Evolutionary conservation across 1,140 invertebrate genomes (phyloP).

Genomic region (Drosophila kikkawai): DNA sequence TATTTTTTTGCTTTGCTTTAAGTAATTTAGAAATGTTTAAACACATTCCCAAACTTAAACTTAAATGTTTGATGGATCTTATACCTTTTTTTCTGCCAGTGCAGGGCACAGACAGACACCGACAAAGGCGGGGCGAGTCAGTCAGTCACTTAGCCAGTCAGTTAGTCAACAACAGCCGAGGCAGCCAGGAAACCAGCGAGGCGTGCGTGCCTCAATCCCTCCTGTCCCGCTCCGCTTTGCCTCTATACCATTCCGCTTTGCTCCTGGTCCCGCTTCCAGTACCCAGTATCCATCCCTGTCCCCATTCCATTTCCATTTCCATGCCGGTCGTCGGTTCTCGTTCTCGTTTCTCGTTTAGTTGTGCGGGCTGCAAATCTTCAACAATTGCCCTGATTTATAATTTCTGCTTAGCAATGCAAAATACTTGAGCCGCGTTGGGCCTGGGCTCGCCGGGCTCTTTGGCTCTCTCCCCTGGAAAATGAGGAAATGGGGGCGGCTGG

Average conservation of each 20-base stretch:
- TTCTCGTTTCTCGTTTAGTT: conserved; percentile 64
- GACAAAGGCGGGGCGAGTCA: conserved; percentile 22
- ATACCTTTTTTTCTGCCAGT: conserved; percentile 11
- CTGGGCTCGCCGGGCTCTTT: conserved; percentile 5
- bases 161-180: conserved; percentile 53
- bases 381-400: conserved; percentile 83
- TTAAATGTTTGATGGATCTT: neutral
- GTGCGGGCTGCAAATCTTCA: conserved; percentile 83
- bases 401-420: conserved; percentile 83
- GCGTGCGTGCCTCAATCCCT: conserved; percentile 55
- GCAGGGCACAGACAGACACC: conserved; percentile 22
- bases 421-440: conserved; percentile 77
- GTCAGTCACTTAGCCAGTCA: conserved; percentile 60
- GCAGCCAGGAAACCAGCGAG: conserved; percentile 53
- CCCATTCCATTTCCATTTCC: conserved; percentile 26
- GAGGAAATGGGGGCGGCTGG: conserved; percentile 21
- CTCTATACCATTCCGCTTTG: neutral
- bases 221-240: neutral
- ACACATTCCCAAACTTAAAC: neutral
- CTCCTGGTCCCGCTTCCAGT: neutral
- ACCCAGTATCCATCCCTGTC: conserved; percentile 1
- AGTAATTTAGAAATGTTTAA: neutral
- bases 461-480: conserved; percentile 16
- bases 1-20: too few species aligned
- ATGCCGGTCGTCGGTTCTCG: conserved; percentile 35